A percentile compares a stretch with the other conserved stretches of the same genome.
Conservation (phyloP, 2,888 invertebrate species). For the Spilarctia lutea region DNA sequence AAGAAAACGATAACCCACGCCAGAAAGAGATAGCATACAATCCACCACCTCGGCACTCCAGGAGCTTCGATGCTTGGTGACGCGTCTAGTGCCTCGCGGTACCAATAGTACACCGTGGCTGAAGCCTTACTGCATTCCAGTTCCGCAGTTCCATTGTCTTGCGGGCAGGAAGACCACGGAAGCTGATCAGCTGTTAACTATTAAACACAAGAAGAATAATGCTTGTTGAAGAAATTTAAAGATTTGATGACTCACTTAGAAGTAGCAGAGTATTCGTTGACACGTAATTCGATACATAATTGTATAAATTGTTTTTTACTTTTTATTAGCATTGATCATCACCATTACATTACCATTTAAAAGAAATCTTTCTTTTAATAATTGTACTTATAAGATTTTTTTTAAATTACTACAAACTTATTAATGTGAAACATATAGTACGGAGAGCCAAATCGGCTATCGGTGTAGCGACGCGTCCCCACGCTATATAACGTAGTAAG, state of each 20-base stretch:
- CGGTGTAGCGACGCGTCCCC: no score
- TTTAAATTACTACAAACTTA: neutral
- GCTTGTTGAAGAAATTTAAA: neutral
- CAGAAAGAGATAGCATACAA: constrained; percentile 93
- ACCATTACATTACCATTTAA: no score
- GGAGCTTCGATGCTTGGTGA: constrained; percentile 94
- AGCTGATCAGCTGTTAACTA: constrained; percentile 89
- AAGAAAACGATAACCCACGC: constrained; percentile 97
- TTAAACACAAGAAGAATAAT: neutral
- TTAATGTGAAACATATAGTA: neutral
- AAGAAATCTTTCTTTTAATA: neutral
- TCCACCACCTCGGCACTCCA: constrained; percentile 96
- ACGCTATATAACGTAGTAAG: neutral
- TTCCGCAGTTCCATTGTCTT: constrained; percentile 88
- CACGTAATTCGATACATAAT: neutral
- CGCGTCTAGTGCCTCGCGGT: constrained; percentile 95
- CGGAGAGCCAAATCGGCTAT: neutral
- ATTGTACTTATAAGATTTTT: neutral
- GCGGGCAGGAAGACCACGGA: constrained; percentile 95
- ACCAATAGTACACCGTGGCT: constrained; percentile 97
- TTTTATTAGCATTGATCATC: no score
- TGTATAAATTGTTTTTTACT: neutral
- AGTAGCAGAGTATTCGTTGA: neutral
- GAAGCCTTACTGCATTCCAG: constrained; percentile 94
- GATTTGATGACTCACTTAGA: neutral